Percentiles rank a stretch among this genome's conserved stretches.
These are phyloP conservation scores for Tetranychus piercei DNA, from an alignment of 2,888 invertebrate species.

Conservation along the genomic window DNA sequence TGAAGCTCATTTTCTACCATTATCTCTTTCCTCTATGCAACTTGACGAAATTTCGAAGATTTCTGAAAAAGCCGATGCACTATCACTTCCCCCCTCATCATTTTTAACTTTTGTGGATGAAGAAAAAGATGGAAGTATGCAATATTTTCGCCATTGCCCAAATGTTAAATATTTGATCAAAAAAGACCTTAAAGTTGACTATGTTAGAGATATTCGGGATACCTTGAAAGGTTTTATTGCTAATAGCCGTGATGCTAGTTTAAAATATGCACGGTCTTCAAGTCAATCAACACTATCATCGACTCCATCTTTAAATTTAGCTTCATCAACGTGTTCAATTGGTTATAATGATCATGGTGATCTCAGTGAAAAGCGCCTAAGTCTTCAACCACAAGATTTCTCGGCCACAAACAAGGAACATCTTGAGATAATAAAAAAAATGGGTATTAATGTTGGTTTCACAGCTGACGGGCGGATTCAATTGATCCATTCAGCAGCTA, in stretches of 20 bases:
- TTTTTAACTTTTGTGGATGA: constrained; percentile 5
- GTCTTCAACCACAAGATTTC: constrained; percentile 33
- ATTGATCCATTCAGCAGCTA: constrained; percentile 57
- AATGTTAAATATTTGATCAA: background rate
- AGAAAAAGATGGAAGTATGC: background rate
- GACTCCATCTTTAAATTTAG: background rate
- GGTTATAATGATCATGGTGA: background rate
- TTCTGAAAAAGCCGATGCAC: background rate
- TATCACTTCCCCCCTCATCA: background rate
- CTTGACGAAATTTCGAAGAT: background rate
- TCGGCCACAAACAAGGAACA: constrained; percentile 68
- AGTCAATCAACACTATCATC: background rate
- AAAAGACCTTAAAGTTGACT: background rate
- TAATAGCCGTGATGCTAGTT: background rate
- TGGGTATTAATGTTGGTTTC: constrained; percentile 72
- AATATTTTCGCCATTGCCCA: background rate
- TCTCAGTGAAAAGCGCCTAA: background rate
- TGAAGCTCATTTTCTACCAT: constrained; percentile 84
- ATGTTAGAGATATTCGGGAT: constrained; percentile 7
- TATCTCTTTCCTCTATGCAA: constrained; percentile 45
- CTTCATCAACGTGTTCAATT: background rate
- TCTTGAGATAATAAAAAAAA: constrained; percentile 61
- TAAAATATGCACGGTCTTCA: background rate
- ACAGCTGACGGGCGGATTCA: constrained; percentile 77
- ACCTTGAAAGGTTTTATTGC: constrained; percentile 18